Percentiles rank a stretch among this genome's conserved stretches.
These are phyloP conservation scores for Arctocebus calabarensis DNA, from an alignment of 2,797 vertebrate genomes.

Conservation along the genomic window DNA sequence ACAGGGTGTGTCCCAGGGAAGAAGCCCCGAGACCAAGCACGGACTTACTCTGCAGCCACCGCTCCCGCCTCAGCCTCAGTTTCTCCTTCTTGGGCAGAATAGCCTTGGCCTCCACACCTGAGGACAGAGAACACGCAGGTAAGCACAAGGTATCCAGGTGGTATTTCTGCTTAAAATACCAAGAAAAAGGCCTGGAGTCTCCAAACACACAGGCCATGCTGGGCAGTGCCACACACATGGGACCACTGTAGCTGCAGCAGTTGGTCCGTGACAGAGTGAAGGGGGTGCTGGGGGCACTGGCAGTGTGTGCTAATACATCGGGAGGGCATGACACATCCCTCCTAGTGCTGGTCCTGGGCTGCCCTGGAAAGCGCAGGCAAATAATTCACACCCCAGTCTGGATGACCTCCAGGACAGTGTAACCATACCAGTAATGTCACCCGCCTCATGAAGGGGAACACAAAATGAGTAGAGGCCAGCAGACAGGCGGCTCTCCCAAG, in stretches of 20 bases:
- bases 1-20: background rate
- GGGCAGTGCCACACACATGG: rapidly evolving
- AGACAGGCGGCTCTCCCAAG: background rate
- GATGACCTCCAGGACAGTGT: background rate
- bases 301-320: rapidly evolving
- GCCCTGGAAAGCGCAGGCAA: background rate
- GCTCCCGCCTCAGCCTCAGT: constrained; percentile 87
- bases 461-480: background rate
- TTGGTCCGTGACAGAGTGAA: background rate
- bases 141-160: background rate
- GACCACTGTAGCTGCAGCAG: rapidly evolving
- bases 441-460: background rate
- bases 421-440: too few relatives aligned
- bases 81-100: constrained; percentile 89
- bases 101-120: constrained; percentile 83
- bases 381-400: background rate
- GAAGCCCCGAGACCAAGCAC: background rate
- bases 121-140: background rate
- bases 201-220: background rate
- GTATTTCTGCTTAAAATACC: background rate
- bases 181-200: too few relatives aligned
- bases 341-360: rapidly evolving
- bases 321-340: too few relatives aligned
- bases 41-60: constrained; percentile 90
- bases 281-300: background rate